These are phyloP conservation scores for Drosophila simulans DNA, from an alignment of 1,140 invertebrate genomes.

Conservation along the genomic window DNA sequence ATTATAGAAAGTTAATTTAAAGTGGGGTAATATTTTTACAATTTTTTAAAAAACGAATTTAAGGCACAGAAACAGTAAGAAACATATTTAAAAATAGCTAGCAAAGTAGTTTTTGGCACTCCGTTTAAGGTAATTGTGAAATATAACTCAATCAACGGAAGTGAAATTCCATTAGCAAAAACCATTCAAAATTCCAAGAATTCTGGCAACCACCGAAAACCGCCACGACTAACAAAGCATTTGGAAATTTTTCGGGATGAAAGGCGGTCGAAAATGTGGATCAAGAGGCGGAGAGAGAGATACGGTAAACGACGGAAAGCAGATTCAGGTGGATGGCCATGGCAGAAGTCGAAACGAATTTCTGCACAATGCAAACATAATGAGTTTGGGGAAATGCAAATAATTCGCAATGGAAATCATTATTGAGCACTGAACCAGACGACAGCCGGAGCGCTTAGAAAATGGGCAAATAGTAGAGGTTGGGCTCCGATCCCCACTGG, in stretches of 20 bases:
- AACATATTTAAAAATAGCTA: not conserved
- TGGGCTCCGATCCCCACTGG: constrained; percentile 38
- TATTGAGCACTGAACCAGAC: constrained; percentile 72
- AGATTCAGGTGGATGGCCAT: constrained; percentile 39
- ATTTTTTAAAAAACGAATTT: not conserved
- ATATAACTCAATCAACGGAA: constrained; percentile 41
- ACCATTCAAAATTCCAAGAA: constrained; percentile 40
- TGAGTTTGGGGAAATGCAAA: constrained; percentile 77
- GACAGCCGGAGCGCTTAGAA: constrained; percentile 17
- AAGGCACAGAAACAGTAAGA: too few species aligned
- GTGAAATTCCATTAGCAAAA: constrained; percentile 48
- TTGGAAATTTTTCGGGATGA: constrained; percentile 14
- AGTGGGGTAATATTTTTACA: not conserved
- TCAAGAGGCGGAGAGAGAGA: not conserved
- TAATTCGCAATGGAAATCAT: constrained; percentile 79
- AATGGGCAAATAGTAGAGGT: not conserved
- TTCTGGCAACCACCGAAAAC: not conserved
- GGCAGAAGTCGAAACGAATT: constrained; percentile 41
- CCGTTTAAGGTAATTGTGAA: constrained; percentile 22
- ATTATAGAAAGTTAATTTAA: constrained; percentile 32
- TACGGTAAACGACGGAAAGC: not conserved
- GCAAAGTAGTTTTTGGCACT: not conserved
- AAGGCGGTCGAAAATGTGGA: constrained; percentile 10
- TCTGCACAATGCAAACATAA: constrained; percentile 73
- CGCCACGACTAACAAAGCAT: constrained; percentile 31